Evolutionary conservation across 2,113 vertebrate genomes (phyloP).

Genomic region (Eira barbara): DNA sequence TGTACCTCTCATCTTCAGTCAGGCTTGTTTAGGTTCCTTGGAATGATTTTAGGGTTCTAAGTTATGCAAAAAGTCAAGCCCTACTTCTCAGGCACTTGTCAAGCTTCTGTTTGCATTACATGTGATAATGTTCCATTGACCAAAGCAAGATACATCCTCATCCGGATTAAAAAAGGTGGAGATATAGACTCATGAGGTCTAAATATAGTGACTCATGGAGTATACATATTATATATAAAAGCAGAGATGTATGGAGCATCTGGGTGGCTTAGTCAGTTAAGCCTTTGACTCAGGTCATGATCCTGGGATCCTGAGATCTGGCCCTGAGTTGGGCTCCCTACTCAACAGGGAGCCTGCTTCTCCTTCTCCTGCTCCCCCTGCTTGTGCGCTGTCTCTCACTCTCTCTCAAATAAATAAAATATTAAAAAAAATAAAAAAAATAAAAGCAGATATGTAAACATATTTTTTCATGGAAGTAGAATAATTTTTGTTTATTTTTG

Average conservation of each 20-base stretch:
- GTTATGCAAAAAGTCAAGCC: background rate
- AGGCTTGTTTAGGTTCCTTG: background rate
- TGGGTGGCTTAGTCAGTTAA: background rate
- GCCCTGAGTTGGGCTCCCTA: background rate
- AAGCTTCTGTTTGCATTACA: background rate
- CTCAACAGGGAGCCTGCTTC: background rate
- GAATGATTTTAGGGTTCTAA: background rate
- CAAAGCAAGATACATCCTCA: background rate
- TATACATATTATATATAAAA: background rate
- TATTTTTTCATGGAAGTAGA: background rate
- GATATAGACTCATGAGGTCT: background rate
- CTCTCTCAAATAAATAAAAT: background rate
- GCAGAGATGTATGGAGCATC: background rate
- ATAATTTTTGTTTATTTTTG: too few relatives aligned
- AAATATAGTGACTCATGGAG: background rate
- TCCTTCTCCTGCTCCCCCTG: too few relatives aligned
- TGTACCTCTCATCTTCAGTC: background rate
- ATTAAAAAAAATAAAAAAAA: background rate
- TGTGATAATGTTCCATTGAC: background rate
- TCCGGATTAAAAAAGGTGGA: background rate
- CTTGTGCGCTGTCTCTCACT: background rate
- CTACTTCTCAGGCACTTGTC: background rate
- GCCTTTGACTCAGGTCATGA: background rate
- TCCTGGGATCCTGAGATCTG: background rate
- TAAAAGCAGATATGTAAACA: background rate